A percentile compares a stretch with the other conserved stretches of the same genome.
Conservation (phyloP, 2,113 vertebrate genomes). For the Poicephalus gulielmi region DNA sequence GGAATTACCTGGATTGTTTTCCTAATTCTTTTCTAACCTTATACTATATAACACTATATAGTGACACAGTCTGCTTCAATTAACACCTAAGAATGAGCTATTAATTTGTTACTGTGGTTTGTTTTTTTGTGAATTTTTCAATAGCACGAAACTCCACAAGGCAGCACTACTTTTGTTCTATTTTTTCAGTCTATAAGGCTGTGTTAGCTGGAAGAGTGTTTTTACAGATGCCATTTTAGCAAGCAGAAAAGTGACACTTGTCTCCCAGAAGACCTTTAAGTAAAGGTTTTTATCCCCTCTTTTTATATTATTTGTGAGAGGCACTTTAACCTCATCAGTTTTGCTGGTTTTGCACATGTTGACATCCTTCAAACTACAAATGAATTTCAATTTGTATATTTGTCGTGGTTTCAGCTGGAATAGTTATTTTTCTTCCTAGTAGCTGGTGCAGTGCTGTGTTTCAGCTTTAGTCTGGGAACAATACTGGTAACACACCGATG, state of each 20-base stretch:
- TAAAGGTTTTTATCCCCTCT: background rate
- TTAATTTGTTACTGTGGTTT: background rate
- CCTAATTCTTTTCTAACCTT: background rate
- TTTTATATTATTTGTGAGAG: constrained; percentile 18
- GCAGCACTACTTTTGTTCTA: background rate
- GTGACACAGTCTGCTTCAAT: background rate
- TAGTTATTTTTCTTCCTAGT: background rate
- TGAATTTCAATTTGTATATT: background rate
- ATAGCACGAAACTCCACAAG: background rate
- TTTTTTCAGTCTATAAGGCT: background rate
- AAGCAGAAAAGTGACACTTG: background rate
- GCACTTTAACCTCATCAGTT: constrained; percentile 5
- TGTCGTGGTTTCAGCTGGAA: background rate
- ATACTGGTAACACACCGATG: background rate
- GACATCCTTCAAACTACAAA: constrained; percentile 16
- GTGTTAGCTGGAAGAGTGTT: background rate
- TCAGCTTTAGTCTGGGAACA: background rate
- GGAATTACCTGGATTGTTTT: background rate
- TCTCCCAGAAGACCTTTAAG: constrained; percentile 21
- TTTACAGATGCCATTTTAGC: constrained; percentile 33
- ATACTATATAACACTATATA: background rate
- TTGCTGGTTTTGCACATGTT: background rate
- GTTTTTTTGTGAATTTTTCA: background rate
- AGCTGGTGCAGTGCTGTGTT: background rate
- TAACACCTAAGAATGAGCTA: background rate